A percentile compares a stretch with the other conserved stretches of the same genome.
phyloP scores from a whole-genome alignment of 2,113 vertebrate species.

The Thoracochromis brauschi region DNA sequence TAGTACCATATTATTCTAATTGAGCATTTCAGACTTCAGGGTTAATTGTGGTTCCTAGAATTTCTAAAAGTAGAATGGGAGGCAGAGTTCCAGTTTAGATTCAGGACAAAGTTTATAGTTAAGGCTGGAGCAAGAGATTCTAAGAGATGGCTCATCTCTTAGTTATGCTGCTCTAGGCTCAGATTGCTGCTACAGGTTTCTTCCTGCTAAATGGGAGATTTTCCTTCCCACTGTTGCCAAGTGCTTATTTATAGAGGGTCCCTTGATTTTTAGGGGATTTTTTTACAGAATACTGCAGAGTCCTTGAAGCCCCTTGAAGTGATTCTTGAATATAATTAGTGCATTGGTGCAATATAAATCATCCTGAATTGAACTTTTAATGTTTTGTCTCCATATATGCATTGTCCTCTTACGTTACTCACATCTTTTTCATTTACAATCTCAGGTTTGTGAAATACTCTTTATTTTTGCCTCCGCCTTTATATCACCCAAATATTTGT shows the following conservation, averaged over 20 bases:
- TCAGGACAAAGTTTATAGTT: not conserved
- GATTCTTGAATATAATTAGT: not conserved
- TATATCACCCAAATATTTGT: not conserved
- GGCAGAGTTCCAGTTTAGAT: not conserved
- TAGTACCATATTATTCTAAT: not conserved
- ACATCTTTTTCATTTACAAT: not conserved
- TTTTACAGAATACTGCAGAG: not conserved
- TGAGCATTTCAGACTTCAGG: not conserved
- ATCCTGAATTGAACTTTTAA: not conserved
- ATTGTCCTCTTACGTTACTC: not conserved
- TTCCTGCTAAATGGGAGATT: not conserved
- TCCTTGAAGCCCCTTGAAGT: not conserved
- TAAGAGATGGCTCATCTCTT: not conserved
- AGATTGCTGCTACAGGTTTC: accelerated
- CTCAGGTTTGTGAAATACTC: not conserved
- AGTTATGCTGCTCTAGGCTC: not conserved
- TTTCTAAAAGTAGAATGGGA: not conserved
- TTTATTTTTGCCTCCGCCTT: not conserved
- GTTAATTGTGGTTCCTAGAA: not conserved
- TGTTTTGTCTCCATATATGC: not conserved
- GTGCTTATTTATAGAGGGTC: not conserved
- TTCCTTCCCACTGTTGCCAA: not conserved
- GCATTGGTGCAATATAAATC: not conserved
- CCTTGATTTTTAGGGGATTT: not conserved
- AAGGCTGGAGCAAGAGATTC: not conserved